Evolutionary conservation across 2,797 vertebrate genomes (phyloP).

Genomic region (Karalla daura): DNA sequence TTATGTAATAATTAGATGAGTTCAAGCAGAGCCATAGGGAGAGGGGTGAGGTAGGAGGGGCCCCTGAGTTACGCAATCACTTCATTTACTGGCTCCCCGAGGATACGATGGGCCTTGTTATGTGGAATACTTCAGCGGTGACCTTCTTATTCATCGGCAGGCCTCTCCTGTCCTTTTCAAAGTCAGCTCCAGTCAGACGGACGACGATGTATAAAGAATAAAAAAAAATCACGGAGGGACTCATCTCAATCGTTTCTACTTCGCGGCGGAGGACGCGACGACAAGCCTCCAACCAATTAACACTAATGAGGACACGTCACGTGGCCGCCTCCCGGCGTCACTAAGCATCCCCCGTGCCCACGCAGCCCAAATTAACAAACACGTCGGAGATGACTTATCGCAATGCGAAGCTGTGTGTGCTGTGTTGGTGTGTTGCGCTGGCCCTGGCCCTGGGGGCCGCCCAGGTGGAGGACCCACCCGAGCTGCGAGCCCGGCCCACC

Average conservation of each 20-base stretch:
- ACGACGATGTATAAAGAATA: too few relatives aligned
- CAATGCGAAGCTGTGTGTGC: slow-evolving; percentile 2
- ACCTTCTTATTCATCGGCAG: slow-evolving; percentile 49
- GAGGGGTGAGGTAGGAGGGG: background rate
- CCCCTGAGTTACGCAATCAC: slow-evolving; percentile 45
- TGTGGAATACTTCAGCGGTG: slow-evolving; percentile 47
- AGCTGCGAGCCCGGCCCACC: slow-evolving; percentile 50
- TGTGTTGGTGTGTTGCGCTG: too few relatives aligned
- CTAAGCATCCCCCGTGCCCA: background rate
- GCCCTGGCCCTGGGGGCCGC: too few relatives aligned
- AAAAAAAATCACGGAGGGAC: too few relatives aligned
- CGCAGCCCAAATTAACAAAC: background rate
- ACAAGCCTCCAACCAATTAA: slow-evolving; percentile 56
- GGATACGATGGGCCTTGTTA: slow-evolving; percentile 19
- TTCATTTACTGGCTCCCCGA: slow-evolving; percentile 39
- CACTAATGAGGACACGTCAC: slow-evolving; percentile 61
- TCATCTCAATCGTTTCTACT: background rate
- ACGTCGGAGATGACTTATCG: slow-evolving; percentile 43
- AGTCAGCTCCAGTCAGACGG: background rate
- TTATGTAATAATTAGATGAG: slow-evolving; percentile 47
- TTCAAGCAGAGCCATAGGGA: slow-evolving; percentile 33
- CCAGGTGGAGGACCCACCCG: slow-evolving; percentile 11
- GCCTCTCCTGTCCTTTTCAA: slow-evolving; percentile 7
- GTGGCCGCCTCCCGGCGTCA: slow-evolving; percentile 6
- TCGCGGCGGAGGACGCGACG: background rate